phyloP scores from a whole-genome alignment of 2,113 vertebrate genomes.

The Hirundichthys speculiger region DNA sequence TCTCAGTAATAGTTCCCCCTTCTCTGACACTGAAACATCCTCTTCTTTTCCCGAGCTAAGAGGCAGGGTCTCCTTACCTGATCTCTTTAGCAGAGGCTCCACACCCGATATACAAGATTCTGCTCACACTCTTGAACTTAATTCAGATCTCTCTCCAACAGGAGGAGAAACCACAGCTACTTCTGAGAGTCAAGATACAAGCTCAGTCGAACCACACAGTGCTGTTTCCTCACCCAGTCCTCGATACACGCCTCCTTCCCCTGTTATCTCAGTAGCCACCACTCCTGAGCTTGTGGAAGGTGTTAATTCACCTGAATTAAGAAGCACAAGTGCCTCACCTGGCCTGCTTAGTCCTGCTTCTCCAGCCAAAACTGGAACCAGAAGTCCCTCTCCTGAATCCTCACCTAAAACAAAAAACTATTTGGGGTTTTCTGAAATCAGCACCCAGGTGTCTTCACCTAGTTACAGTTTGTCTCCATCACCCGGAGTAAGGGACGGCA shows the following conservation, averaged over 20 bases:
- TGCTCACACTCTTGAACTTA: slow-evolving; percentile 35
- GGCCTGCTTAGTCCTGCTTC: slow-evolving; percentile 26
- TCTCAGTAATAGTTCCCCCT: slow-evolving; percentile 31
- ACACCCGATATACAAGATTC: slow-evolving; percentile 57
- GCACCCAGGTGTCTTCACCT: slow-evolving; percentile 33
- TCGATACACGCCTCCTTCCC: slow-evolving; percentile 57
- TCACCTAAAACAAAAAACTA: slow-evolving; percentile 19
- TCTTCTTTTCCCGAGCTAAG: slow-evolving; percentile 59
- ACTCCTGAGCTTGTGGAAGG: slow-evolving; percentile 41
- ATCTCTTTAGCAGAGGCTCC: slow-evolving; percentile 70
- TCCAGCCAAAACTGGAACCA: slow-evolving; percentile 11
- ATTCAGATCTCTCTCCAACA: slow-evolving; percentile 18
- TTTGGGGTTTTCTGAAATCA: slow-evolving; percentile 34
- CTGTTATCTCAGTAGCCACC: slow-evolving; percentile 49
- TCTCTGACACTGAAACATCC: slow-evolving; percentile 37
- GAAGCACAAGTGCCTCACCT: slow-evolving; percentile 32
- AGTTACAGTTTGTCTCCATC: slow-evolving; percentile 61
- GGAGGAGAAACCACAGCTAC: slow-evolving; percentile 21
- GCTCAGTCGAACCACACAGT: slow-evolving; percentile 29
- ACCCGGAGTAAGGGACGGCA: slow-evolving; percentile 27
- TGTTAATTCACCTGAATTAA: slow-evolving; percentile 40
- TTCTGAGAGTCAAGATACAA: slow-evolving; percentile 31
- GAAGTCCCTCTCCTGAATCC: slow-evolving; percentile 48
- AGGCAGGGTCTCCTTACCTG: slow-evolving; percentile 66
- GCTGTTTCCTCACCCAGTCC: slow-evolving; percentile 48